Evolutionary conservation across 64 coral and sea anemone species (phyloP).

Genomic region (Hydrozoanthus tunicans): DNA sequence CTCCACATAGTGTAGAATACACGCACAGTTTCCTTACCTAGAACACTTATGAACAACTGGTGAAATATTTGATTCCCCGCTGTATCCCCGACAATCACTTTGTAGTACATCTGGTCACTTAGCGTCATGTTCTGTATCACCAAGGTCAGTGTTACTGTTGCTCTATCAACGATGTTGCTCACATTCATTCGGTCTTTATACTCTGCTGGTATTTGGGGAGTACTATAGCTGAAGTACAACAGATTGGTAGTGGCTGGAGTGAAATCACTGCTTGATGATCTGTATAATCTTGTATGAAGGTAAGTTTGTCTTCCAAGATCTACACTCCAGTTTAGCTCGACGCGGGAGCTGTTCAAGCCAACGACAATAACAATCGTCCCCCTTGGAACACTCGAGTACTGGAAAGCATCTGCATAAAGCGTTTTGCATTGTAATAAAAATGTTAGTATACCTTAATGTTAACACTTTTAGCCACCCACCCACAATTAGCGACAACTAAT

Average conservation of each 20-base stretch:
- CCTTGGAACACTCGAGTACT: background rate
- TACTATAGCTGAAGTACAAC: background rate
- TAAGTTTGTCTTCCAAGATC: background rate
- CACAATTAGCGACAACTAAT: too few species aligned
- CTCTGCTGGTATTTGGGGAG: background rate
- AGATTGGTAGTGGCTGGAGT: too few species aligned
- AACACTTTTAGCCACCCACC: too few species aligned
- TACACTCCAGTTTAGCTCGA: background rate
- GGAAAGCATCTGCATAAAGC: background rate
- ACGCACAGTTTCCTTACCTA: too few species aligned
- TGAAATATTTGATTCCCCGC: too few species aligned
- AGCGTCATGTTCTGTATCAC: conserved; percentile 10
- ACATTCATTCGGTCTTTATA: background rate
- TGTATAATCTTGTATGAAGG: background rate
- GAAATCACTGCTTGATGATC: background rate
- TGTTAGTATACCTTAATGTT: too few species aligned
- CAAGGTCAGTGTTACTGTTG: background rate
- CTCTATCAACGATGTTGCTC: background rate
- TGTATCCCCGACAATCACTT: too few species aligned
- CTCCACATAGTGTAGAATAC: too few species aligned
- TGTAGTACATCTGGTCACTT: background rate
- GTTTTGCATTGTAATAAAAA: too few species aligned
- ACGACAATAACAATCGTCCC: too few species aligned
- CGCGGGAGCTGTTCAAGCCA: too few species aligned
- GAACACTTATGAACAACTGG: too few species aligned